Conservation (phyloP, 2,113 vertebrate species). For the Cranoglanis bouderius region DNA sequence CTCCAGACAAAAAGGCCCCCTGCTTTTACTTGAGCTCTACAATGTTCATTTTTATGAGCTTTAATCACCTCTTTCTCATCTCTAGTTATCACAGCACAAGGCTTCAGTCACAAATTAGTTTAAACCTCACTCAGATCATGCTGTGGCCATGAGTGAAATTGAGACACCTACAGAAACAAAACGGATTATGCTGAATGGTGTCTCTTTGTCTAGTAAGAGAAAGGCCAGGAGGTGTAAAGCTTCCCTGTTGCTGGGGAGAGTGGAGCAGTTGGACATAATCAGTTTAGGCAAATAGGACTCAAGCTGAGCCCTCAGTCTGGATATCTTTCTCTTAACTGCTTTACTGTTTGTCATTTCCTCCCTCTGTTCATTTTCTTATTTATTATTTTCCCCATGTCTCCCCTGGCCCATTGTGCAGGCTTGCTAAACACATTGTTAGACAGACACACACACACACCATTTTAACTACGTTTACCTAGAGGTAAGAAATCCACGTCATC, state of each 20-base stretch:
- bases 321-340: conserved; percentile 16
- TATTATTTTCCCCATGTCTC: conserved; percentile 7
- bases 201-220: conserved; percentile 34
- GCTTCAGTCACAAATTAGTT: conserved; percentile 2
- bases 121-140: conserved; percentile 3
- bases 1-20: conserved; percentile 39
- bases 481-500: conserved; percentile 30
- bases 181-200: conserved; percentile 15
- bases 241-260: conserved; percentile 26
- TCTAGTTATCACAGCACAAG: not conserved
- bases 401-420: not conserved
- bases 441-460: not conserved
- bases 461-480: conserved; percentile 32
- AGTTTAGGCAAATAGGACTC: conserved; percentile 45
- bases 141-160: conserved; percentile 32
- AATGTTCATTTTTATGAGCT: conserved; percentile 25
- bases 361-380: conserved; percentile 29
- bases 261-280: conserved; percentile 31
- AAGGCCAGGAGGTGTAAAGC: conserved; percentile 38
- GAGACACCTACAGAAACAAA: conserved; percentile 5
- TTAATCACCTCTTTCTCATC: conserved; percentile 30
- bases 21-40: conserved; percentile 8
- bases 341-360: conserved; percentile 24
- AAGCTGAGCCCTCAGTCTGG: conserved; percentile 41
- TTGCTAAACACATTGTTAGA: not conserved